Evolutionary conservation across 2,113 vertebrate genomes (phyloP).

Genomic region (Fregetta grallaria): DNA sequence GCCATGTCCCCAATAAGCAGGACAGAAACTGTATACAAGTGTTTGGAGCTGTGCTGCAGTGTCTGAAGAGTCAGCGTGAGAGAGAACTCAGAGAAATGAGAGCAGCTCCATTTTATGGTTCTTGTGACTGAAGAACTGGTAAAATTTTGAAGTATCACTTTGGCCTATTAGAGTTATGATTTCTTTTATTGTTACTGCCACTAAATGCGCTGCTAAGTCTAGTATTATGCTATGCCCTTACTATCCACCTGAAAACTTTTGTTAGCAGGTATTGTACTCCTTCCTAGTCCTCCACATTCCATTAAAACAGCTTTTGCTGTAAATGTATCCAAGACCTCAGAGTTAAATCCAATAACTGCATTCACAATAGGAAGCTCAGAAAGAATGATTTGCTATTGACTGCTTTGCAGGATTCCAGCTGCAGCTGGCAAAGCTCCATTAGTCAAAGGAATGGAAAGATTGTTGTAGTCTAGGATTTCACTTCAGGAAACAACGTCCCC

Average conservation of each 20-base stretch:
- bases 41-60: neutral
- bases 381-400: slow-evolving; percentile 52
- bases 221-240: neutral
- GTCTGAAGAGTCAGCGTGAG: neutral
- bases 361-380: slow-evolving; percentile 37
- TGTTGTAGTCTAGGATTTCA: neutral
- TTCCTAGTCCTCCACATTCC: slow-evolving; percentile 3
- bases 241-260: neutral
- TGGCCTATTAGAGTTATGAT: neutral
- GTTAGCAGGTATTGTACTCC: neutral
- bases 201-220: neutral
- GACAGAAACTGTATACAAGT: neutral
- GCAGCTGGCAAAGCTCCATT: slow-evolving; percentile 33
- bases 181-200: neutral
- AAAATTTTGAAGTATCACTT: neutral
- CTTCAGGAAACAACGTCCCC: neutral
- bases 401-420: slow-evolving; percentile 39
- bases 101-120: neutral
- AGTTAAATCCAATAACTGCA: slow-evolving; percentile 16
- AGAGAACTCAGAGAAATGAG: neutral
- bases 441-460: slow-evolving; percentile 5
- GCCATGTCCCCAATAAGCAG: neutral
- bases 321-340: slow-evolving; percentile 4
- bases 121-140: neutral
- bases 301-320: slow-evolving; percentile 33